These are phyloP conservation scores for Autographa gamma DNA, from an alignment of 2,888 invertebrate genomes.

Conservation along the genomic window DNA sequence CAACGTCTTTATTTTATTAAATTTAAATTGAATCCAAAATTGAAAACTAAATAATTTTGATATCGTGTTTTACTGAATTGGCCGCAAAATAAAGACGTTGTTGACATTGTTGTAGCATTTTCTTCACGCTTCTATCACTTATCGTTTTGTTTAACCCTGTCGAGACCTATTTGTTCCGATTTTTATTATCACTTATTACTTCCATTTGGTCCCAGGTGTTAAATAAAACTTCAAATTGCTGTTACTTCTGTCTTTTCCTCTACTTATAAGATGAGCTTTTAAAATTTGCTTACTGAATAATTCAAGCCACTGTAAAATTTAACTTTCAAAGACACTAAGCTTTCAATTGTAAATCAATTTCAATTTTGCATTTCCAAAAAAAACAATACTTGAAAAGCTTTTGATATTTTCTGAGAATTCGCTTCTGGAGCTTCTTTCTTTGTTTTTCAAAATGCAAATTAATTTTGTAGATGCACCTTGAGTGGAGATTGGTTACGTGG, in stretches of 20 bases:
- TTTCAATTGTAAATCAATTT: conserved; percentile 48
- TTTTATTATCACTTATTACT: conserved; percentile 59
- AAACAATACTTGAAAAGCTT: conserved; percentile 57
- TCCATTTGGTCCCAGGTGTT: conserved; percentile 82
- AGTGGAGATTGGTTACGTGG: conserved; percentile 45
- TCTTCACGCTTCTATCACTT: conserved; percentile 82
- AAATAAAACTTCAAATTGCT: conserved; percentile 86
- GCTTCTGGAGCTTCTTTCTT: conserved; percentile 73
- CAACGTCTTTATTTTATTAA: conserved; percentile 73
- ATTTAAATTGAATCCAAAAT: conserved; percentile 17
- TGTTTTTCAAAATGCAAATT: conserved; percentile 70
- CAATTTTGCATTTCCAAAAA: conserved; percentile 44
- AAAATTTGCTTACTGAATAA: conserved; percentile 74
- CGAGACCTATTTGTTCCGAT: conserved; percentile 71
- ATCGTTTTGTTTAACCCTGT: conserved; percentile 86
- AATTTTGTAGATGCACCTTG: conserved; percentile 74
- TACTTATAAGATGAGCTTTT: conserved; percentile 74
- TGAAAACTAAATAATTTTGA: background rate
- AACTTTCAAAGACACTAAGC: conserved; percentile 60
- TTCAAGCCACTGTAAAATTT: conserved; percentile 49
- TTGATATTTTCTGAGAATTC: conserved; percentile 61
- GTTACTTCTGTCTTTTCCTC: conserved; percentile 76
- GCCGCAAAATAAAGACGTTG: conserved; percentile 73
- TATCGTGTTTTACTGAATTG: background rate
- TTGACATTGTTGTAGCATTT: conserved; percentile 66